Base-by-base conservation (phyloP, 1,140 invertebrate species). In the Megalopta genalis region DNA sequence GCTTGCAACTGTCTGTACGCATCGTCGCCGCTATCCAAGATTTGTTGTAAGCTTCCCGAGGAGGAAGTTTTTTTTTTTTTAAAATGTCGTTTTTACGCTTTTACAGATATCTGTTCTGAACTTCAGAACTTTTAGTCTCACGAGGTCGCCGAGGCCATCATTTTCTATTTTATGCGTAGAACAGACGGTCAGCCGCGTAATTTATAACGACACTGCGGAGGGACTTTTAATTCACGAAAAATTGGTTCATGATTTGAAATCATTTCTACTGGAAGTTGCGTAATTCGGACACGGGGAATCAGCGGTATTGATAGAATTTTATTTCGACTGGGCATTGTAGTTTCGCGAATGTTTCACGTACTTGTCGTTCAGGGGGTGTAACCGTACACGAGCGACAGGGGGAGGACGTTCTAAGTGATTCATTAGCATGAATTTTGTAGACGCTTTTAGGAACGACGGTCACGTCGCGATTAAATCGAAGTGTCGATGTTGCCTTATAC, bases 401-500 rank as follows among this genome's bases (percentile, higher is more conserved):
- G n/a, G 27, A 32, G 25, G 21, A 72, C 12, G 32, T 66, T 68
- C 21, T 49, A 23, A 54, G 18, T n/a, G 66, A 62, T 70, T 77
- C 39, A 16, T 67, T 67, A 67, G 46, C 27, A 57, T 21, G 46
- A 69, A 69, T 52, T 9, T 69, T 32, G 25, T 69, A 69, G 25
- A 69, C 32, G 39, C 64, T 66, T 46, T n/a, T 49, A 46, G 32
- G 39, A 73, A 65, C 23, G 27, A 25, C 4, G n/a, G 9, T 21
- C 37, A 59, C 14, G 18, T 77, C 69, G 23, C 62, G 75, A 65
- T 81, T 42, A 62, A 85, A 78, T 57, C 18, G 18, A 59, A n/a
- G 18, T 32, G 27, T 78, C 82, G 65, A 71, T 54, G 70, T 88
- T 86, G 87, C 83, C 87, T 88, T 87, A 75, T 52, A 74, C 54